Conservation (phyloP, 2,113 vertebrate species). For the Gymnocephalus cernua region DNA sequence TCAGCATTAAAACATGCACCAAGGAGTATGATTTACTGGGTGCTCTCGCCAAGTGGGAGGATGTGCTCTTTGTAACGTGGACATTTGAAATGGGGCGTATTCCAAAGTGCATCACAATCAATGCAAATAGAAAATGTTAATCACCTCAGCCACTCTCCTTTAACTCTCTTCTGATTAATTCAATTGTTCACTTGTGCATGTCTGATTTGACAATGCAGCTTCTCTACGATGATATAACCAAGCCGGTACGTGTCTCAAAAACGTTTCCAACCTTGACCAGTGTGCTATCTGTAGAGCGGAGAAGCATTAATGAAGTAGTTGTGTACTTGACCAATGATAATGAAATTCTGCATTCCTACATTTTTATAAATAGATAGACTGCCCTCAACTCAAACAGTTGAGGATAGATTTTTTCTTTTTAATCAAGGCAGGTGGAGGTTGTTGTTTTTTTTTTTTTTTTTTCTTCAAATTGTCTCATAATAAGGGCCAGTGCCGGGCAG, state of each 20-base stretch:
- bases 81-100: slow-evolving; percentile 22
- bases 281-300: slow-evolving; percentile 12
- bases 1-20: slow-evolving; percentile 50
- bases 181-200: slow-evolving; percentile 20
- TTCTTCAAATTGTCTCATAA: slow-evolving; percentile 13
- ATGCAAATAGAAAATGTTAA: slow-evolving; percentile 41
- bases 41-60: slow-evolving; percentile 4
- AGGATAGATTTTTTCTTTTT: slow-evolving; percentile 53
- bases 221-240: slow-evolving; percentile 1
- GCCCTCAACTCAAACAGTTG: slow-evolving; percentile 40
- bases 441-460: too few relatives aligned
- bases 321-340: slow-evolving; percentile 32
- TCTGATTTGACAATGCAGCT: slow-evolving; percentile 7
- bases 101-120: slow-evolving; percentile 41
- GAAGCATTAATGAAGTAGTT: slow-evolving; percentile 12
- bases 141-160: slow-evolving; percentile 29
- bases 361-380: slow-evolving; percentile 34
- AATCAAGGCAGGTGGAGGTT: slow-evolving; percentile 47
- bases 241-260: neutral
- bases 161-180: slow-evolving; percentile 27
- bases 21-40: slow-evolving; percentile 36
- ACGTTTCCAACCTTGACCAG: slow-evolving; percentile 6
- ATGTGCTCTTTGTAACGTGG: neutral
- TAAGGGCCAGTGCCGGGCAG: slow-evolving; percentile 40
- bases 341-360: slow-evolving; percentile 30